Percentiles rank a stretch among this genome's conserved stretches.
Evolutionary conservation across 2,888 invertebrate species (phyloP).

Genomic region (Lasioglossum oenotherae): DNA sequence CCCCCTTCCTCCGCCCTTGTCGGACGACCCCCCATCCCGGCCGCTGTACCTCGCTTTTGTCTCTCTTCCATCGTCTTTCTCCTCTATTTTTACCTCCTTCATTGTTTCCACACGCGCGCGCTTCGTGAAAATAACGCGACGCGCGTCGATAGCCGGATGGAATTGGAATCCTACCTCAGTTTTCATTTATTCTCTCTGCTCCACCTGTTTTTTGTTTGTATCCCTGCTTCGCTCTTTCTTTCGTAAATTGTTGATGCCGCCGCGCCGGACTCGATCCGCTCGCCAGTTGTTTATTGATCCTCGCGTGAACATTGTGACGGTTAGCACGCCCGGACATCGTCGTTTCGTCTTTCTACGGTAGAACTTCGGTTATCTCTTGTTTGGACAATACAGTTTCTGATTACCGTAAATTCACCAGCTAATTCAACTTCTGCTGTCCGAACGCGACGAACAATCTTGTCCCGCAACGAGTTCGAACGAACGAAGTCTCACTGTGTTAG

Average conservation of each 20-base stretch:
- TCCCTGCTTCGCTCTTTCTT: neutral
- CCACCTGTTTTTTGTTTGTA: neutral
- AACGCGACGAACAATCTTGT: neutral
- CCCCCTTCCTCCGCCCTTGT: conserved; percentile 5
- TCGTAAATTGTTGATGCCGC: neutral
- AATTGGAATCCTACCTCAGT: neutral
- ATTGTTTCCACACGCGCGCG: conserved; percentile 45
- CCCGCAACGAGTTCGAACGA: neutral
- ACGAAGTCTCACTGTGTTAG: neutral
- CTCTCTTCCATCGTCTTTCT: conserved; percentile 39
- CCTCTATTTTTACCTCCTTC: conserved; percentile 53
- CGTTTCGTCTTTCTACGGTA: neutral
- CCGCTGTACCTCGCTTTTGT: conserved; percentile 44
- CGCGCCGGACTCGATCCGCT: neutral
- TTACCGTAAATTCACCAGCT: neutral
- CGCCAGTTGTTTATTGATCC: neutral
- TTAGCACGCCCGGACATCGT: neutral
- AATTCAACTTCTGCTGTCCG: neutral
- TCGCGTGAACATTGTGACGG: neutral
- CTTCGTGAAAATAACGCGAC: conserved; percentile 49
- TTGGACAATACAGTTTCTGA: neutral
- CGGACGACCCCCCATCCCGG: neutral
- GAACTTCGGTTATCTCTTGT: neutral
- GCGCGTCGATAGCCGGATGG: conserved; percentile 36
- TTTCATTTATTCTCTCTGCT: neutral